These are phyloP conservation scores for Eidolon dupreanum DNA, from an alignment of 2,797 vertebrate genomes.

Conservation along the genomic window DNA sequence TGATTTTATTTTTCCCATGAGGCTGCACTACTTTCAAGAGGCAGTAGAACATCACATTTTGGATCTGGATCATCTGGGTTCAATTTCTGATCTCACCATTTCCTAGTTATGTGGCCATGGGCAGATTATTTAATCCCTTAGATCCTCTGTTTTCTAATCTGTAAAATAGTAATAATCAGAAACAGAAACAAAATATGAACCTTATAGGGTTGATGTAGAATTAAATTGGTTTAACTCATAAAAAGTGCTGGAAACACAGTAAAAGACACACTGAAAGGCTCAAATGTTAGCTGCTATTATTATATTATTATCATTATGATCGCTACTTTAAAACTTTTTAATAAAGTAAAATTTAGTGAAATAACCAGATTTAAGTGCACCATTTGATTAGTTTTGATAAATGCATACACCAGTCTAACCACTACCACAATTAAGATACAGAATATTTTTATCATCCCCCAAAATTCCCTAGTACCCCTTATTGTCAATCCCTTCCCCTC, in stretches of 20 bases:
- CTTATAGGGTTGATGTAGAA: background rate
- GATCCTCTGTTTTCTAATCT: background rate
- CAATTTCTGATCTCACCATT: background rate
- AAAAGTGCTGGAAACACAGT: background rate
- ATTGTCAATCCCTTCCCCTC: background rate
- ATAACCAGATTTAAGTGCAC: background rate
- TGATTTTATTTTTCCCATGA: background rate
- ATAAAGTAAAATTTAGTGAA: background rate
- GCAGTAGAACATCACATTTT: background rate
- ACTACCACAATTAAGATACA: background rate
- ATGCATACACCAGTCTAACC: background rate
- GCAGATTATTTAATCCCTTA: background rate
- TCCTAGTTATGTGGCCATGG: background rate
- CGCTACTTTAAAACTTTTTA: background rate
- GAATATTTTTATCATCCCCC: background rate
- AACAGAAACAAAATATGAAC: background rate
- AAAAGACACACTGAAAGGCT: background rate
- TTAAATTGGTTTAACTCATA: background rate
- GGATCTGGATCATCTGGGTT: background rate
- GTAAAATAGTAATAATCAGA: background rate
- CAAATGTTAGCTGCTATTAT: background rate
- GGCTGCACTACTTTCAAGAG: background rate
- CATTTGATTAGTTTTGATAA: background rate
- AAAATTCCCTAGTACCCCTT: background rate
- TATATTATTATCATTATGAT: background rate